Evolutionary conservation across 2,888 invertebrate genomes (phyloP), one percentile per base, ranked within the genome.

Genomic region (Calephelis perditalis): DNA sequence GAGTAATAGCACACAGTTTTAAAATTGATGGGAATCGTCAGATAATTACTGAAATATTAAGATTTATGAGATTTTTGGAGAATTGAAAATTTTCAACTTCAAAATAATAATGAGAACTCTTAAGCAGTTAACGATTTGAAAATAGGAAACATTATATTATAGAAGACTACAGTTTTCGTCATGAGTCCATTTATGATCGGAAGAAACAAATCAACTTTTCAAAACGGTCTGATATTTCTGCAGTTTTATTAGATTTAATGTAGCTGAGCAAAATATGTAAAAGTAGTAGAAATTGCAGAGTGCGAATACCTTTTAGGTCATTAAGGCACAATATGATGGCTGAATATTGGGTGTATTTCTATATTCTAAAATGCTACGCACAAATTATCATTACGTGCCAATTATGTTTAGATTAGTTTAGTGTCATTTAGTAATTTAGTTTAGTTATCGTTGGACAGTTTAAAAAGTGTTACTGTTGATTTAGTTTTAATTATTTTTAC

Each of bases 311-410:
- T 46, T 40, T 40, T 43, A 43, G 11, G 35, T 15, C 40, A 26
- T 44, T 36, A 15, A 40, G 61, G 26, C 15, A 49, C 26, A 49
- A 26, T 49, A 49, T 49, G 11, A 26, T 49, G 26, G 15, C 5
- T 10, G 15, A 49, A 35, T 49, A 49, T 49, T 26, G 49, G 26
- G 26, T 49, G 49, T 49, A 49, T 15, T 26, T 49, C 35, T 65
- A 69, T 73, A 65, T 71, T 70, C 67, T 71, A 73, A 72, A 66
- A 66, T 46, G 69, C 70, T 65, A 73, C 78, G 78, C 79, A 79
- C 78, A 79, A 77, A 65, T 69, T 66, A 60, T 40, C 52, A 60
- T 47, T 67, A 67, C 71, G 69, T 74, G 69, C 63, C 68, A 68
- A 62, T 65, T 44, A 62, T 61, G 54, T 63, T 61, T 62, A 59